Base-by-base conservation (phyloP, 2,113 vertebrate genomes). In the Pachyramphus minor region DNA sequence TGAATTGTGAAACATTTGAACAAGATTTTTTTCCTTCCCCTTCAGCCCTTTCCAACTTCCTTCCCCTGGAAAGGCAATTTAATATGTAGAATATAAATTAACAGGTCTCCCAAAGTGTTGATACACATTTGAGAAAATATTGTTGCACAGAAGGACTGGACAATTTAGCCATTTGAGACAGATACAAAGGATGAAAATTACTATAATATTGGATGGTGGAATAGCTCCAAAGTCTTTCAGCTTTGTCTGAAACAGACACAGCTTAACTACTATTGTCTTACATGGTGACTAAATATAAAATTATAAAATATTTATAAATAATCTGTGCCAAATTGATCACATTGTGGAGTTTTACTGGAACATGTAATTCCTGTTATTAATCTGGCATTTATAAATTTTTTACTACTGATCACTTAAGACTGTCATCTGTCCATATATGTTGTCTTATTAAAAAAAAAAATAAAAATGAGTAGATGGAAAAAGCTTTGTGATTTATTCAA, bases 221-320 rank as follows among this genome's bases (percentile, higher is more conserved):
- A 93, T 62, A 91, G 55, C 49, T 94, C 87, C 93, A 97, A 87
- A 86, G 28, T 66, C 85, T 62, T 96, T 93, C 66, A 96, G 71
- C 75, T 90, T 96, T 76, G 58, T 71, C 56, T 90, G 73, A 73
- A 95, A 87, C n/a, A 89, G 68, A 39, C 83, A 90, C 15, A 60
- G 49, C 31, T 81, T 84, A 71, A 67, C 59, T 73, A 52, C 52
- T 86, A 67, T 94, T 94, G 85, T 88, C 53, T 85, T 76, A 47
- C 35, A 58, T 19, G 66, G 37, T 69, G 49, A 71, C 42, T 92
- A 92, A 88, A 88, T 83, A 90, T 55, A 95, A 97, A 90, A 74
- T 33, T 71, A 60, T 94, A 81, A 88, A 95, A 96, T 83, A 95
- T 76, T 93, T 92, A 89, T 86, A 96, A 93, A 87, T 66, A 84